Evolutionary conservation across 2,113 vertebrate genomes (phyloP).

Genomic region (Cnemophilus loriae): DNA sequence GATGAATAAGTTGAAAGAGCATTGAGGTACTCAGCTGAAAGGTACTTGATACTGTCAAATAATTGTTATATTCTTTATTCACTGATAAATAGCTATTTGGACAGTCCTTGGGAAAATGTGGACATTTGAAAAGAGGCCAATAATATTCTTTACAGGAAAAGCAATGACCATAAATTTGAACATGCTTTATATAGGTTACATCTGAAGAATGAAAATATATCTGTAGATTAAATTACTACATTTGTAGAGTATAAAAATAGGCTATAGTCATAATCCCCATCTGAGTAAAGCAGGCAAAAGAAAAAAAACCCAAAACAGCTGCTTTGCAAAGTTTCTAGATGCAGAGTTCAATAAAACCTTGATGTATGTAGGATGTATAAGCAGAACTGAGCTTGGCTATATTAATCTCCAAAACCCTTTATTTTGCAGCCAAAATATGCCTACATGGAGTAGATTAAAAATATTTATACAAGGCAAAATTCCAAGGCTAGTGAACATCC

Average conservation of each 20-base stretch:
- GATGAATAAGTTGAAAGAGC: slow-evolving; percentile 3
- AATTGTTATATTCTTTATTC: slow-evolving; percentile 8
- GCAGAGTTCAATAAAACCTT: slow-evolving; percentile 63
- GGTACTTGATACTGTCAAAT: slow-evolving; percentile 26
- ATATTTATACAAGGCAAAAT: slow-evolving; percentile 69
- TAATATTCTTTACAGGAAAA: slow-evolving; percentile 40
- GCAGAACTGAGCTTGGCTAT: slow-evolving; percentile 59
- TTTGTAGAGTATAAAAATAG: slow-evolving; percentile 54
- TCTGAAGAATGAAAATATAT: slow-evolving; percentile 42
- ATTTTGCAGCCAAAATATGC: slow-evolving; percentile 69
- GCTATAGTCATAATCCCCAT: slow-evolving; percentile 35
- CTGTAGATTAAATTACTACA: slow-evolving; percentile 55
- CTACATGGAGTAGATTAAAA: slow-evolving; percentile 68
- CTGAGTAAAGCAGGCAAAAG: slow-evolving; percentile 5
- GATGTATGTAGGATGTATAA: slow-evolving; percentile 61
- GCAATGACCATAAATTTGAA: slow-evolving; percentile 48
- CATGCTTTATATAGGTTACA: slow-evolving; percentile 39
- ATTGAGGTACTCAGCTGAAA: slow-evolving; percentile 24
- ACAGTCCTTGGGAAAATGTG: slow-evolving; percentile 26
- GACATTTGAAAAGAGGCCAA: slow-evolving; percentile 42
- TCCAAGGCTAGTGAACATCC: slow-evolving; percentile 67
- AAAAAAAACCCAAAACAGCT: slow-evolving; percentile 24
- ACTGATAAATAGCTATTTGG: slow-evolving; percentile 22
- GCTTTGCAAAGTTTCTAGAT: slow-evolving; percentile 46
- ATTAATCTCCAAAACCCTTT: slow-evolving; percentile 63